These are phyloP conservation scores for Vireo altiloquus DNA, from an alignment of 2,113 vertebrate species.

Conservation along the genomic window DNA sequence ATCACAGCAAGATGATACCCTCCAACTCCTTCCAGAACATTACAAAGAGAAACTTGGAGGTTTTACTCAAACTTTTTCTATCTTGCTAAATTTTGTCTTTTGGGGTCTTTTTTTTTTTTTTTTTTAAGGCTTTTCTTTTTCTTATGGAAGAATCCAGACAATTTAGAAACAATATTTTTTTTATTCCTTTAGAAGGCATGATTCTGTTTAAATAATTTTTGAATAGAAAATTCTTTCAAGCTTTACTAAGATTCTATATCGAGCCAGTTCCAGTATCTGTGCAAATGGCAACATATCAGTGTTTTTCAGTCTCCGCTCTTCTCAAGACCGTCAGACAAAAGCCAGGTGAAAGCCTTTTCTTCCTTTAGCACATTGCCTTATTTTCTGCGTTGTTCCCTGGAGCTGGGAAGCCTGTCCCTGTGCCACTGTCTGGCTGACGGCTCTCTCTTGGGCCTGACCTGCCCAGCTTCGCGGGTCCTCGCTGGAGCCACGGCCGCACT, in stretches of 20 bases:
- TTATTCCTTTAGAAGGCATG: not conserved
- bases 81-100: not conserved
- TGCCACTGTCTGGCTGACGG: rapidly evolving
- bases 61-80: not conserved
- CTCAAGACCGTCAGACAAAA: not conserved
- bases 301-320: not conserved
- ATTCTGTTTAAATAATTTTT: not conserved
- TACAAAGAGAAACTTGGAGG: not conserved
- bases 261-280: not conserved
- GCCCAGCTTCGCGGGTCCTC: not conserved
- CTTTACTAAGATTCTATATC: not conserved
- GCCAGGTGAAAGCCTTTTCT: not conserved
- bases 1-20: not conserved
- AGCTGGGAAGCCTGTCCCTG: not conserved
- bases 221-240: not conserved
- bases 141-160: not conserved
- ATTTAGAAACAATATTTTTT: not conserved
- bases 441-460: not conserved
- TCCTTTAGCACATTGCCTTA: not conserved
- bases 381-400: rapidly evolving
- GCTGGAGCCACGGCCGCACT: rapidly evolving
- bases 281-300: not conserved
- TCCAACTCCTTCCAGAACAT: not conserved
- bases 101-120: not conserved
- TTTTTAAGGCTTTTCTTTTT: not conserved